A percentile compares a stretch with the other conserved stretches of the same genome.
These are phyloP conservation scores for Sturnus vulgaris DNA, from an alignment of 2,113 vertebrate species.

Conservation along the genomic window DNA sequence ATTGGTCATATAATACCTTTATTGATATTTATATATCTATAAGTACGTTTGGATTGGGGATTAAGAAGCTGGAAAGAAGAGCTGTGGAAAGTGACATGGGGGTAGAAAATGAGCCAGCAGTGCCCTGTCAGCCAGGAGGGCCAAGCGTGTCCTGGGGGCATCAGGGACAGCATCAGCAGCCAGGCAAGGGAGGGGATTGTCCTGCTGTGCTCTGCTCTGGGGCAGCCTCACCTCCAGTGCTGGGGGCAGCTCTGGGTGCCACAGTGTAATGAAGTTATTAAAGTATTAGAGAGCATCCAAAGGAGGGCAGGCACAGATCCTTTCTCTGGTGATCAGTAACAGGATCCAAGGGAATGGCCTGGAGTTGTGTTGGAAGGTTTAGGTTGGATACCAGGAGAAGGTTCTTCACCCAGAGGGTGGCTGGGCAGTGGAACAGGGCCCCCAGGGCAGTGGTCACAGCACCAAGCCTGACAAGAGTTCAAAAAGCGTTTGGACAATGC, in stretches of 20 bases:
- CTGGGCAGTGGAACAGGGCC: background rate
- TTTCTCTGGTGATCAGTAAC: background rate
- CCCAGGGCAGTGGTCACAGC: background rate
- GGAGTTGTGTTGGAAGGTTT: background rate
- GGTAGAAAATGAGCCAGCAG: background rate
- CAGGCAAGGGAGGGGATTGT: background rate
- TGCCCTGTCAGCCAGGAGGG: background rate
- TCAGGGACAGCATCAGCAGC: background rate
- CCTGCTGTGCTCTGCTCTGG: background rate
- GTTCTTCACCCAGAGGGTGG: accelerated
- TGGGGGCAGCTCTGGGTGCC: accelerated
- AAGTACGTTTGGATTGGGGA: background rate
- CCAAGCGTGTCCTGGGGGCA: accelerated
- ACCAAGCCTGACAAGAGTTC: background rate
- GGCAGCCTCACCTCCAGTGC: accelerated
- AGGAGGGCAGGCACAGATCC: background rate
- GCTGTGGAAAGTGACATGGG: background rate
- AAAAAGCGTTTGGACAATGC: background rate
- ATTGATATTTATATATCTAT: background rate
- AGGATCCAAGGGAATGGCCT: background rate
- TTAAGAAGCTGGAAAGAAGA: background rate
- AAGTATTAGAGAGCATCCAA: background rate
- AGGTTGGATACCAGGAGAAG: background rate
- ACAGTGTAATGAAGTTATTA: background rate
- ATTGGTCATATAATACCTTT: background rate